Evolutionary conservation across 2,797 vertebrate genomes (phyloP), one percentile per base, ranked within the genome.

Genomic region (Odontamblyopus rebecca): DNA sequence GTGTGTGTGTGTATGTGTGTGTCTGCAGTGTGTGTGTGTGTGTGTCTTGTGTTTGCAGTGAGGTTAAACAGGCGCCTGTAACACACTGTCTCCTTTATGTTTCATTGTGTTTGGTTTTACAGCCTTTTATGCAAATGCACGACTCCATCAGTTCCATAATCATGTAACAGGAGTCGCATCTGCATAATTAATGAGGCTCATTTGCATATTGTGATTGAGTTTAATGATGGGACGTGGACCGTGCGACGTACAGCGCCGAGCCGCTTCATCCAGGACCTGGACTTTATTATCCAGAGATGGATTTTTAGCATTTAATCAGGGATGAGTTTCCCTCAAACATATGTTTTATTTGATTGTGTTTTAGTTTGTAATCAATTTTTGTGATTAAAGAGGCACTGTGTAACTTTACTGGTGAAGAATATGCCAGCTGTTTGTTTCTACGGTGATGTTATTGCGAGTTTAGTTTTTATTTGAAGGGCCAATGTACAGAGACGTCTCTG

Each of bases 131-230:
- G 57, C 30, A 60, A 60, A 60, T 60, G 27, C 12, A 7, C 6
- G 9, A 8, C 16, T 30, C 57, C 26, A 60, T 19, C 29, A 61
- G 29, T 27, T 61, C 29, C 60, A 61, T 61, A 32, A 61, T 35
- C 60, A 61, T 19, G 30, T 61, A 61, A 35, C 30, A 61, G 19
- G 30, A 35, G 60, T 35, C 30, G 2, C 6, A 29, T 23, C 9
- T 61, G 60, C 15, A 61, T 61, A 61, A 19, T 61, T 35, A 5
- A 61, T 61, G 57, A 60, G 60, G 6, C 27, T 61, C 7, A 61
- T 61, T 16, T 61, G 30, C 60, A 61, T 61, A 61, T 18, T n/a
- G 30, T 61, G 30, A 61, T 35, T 32, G 60, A 61, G 60, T 61
- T 35, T 35, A 35, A 61, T 35, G 60, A 61, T 2, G 60, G 30